These are phyloP conservation scores for Globodera ellingtonae DNA, from an alignment of 1,140 invertebrate species.

Conservation along the genomic window DNA sequence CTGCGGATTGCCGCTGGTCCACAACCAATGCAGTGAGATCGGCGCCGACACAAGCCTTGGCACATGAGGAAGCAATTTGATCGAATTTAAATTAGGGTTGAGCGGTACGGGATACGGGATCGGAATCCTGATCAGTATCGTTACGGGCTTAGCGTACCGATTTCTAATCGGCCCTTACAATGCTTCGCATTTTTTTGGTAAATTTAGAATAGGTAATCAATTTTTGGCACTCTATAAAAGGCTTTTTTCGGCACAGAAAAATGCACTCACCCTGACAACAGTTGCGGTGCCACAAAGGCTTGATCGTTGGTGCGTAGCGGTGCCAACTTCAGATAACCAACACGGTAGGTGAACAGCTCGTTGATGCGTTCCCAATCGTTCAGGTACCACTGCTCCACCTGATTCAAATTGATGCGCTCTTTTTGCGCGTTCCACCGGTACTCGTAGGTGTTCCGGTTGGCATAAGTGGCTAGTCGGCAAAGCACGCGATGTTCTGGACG, in stretches of 20 bases:
- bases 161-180: too few relatives aligned
- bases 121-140: too few relatives aligned
- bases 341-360: slow-evolving; percentile 61
- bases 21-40: slow-evolving; percentile 64
- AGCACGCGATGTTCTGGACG: slow-evolving; percentile 61
- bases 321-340: slow-evolving; percentile 64
- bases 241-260: too few relatives aligned
- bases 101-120: too few relatives aligned
- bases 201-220: too few relatives aligned
- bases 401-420: slow-evolving; percentile 61
- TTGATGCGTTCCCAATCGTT: slow-evolving; percentile 63
- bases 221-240: too few relatives aligned
- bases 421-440: slow-evolving; percentile 63
- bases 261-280: slow-evolving; percentile 48
- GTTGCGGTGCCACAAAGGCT: slow-evolving; percentile 36
- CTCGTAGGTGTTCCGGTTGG: slow-evolving; percentile 58
- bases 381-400: slow-evolving; percentile 60
- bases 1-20: slow-evolving; percentile 61
- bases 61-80: too few relatives aligned
- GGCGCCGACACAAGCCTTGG: slow-evolving; percentile 60
- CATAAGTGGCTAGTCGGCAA: slow-evolving; percentile 50
- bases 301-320: slow-evolving; percentile 47
- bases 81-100: too few relatives aligned
- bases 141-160: too few relatives aligned
- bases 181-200: too few relatives aligned